Conservation (phyloP, 1,140 invertebrate species). For the Drosophila hydei region DNA sequence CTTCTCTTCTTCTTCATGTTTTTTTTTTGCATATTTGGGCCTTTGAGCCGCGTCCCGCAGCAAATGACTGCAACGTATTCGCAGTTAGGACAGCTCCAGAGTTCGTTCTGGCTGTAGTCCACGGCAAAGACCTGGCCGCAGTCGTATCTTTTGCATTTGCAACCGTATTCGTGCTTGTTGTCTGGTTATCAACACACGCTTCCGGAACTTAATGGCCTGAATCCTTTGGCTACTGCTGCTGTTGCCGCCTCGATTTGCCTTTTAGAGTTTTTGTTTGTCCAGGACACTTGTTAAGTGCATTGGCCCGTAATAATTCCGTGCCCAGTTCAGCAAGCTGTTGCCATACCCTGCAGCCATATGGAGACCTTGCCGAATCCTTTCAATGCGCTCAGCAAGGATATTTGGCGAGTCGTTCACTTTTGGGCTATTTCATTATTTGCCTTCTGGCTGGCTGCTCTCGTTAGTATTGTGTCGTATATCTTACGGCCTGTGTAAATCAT, state of each 20-base stretch:
- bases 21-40: conserved; percentile 8
- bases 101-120: conserved; percentile 1
- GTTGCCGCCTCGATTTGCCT: conserved; percentile 53
- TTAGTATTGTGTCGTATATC: conserved; percentile 46
- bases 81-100: conserved; percentile 40
- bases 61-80: conserved; percentile 66
- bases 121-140: conserved; percentile 18
- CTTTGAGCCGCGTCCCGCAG: conserved; percentile 10
- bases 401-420: background rate
- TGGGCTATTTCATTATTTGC: conserved; percentile 12
- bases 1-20: conserved; percentile 23
- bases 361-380: background rate
- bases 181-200: conserved; percentile 76
- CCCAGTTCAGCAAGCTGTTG: conserved; percentile 29
- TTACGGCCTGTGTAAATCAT: conserved; percentile 50
- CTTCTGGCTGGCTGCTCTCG: conserved; percentile 9
- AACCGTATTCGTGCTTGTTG: conserved; percentile 60
- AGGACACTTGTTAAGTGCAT: conserved; percentile 56
- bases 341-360: too few species aligned
- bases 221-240: conserved; percentile 69
- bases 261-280: conserved; percentile 25
- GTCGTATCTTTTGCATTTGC: conserved; percentile 27
- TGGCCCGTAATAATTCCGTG: conserved; percentile 59
- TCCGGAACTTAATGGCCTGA: conserved; percentile 84
- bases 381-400: conserved; percentile 1